Evolutionary conservation across 2,888 invertebrate genomes (phyloP).

Genomic region (Colostygia pectinataria): DNA sequence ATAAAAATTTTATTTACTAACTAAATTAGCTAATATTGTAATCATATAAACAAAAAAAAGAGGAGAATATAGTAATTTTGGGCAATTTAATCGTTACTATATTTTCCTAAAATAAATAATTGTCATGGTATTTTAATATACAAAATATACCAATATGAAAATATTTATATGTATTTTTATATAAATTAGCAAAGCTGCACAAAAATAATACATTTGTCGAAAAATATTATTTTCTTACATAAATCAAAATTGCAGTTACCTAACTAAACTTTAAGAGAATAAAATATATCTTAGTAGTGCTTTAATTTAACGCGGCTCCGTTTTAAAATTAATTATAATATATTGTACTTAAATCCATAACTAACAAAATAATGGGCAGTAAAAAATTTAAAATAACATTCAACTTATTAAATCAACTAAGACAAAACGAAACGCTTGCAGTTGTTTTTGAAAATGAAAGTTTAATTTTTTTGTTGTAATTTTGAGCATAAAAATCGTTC

Average conservation of each 20-base stretch:
- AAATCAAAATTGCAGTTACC: constrained; percentile 5
- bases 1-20: constrained; percentile 31
- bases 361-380: constrained; percentile 27
- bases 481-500: no score
- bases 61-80: constrained; percentile 40
- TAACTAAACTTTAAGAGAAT: constrained; percentile 4
- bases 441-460: constrained; percentile 19
- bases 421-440: constrained; percentile 15
- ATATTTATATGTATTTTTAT: neutral
- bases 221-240: constrained; percentile 5
- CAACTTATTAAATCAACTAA: constrained; percentile 20
- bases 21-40: constrained; percentile 30
- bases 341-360: constrained; percentile 12
- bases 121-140: constrained; percentile 13
- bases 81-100: constrained; percentile 38
- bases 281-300: neutral
- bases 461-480: no score
- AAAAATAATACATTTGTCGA: neutral
- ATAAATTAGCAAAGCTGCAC: constrained; percentile 12
- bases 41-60: constrained; percentile 21
- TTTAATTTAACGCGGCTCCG: neutral
- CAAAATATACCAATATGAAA: no score
- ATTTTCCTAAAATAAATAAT: constrained; percentile 30
- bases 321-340: neutral
- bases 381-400: constrained; percentile 31